Percentiles rank a stretch among this genome's conserved stretches.
Conservation (phyloP, 2,797 vertebrate species). For the Aulostomus chinensis region DNA sequence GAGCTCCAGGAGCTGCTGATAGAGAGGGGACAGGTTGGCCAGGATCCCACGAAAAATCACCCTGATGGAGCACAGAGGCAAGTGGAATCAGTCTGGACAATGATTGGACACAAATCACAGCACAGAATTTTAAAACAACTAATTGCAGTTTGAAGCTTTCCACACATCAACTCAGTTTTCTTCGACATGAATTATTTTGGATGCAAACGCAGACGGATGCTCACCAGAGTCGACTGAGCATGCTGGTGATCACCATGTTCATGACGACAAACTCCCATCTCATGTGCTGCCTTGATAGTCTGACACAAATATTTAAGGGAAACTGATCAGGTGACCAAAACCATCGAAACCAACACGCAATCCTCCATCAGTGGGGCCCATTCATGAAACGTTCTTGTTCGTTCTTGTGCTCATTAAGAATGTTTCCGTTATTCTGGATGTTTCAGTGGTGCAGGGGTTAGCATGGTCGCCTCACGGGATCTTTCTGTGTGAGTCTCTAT, state of each 20-base stretch:
- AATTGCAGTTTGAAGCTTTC: not conserved
- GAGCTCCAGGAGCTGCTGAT: conserved; percentile 57
- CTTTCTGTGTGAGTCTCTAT: too few species aligned
- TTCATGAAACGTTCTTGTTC: too few species aligned
- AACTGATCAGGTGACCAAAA: not conserved
- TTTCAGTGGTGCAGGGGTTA: too few species aligned
- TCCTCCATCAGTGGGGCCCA: too few species aligned
- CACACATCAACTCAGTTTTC: not conserved
- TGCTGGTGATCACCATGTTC: conserved; percentile 74
- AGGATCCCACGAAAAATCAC: conserved; percentile 75
- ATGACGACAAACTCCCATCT: conserved; percentile 71
- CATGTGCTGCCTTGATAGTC: conserved; percentile 73
- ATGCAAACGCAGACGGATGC: conserved; percentile 9
- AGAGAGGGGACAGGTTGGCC: conserved; percentile 60
- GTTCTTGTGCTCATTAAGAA: too few species aligned
- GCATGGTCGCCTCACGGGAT: too few species aligned
- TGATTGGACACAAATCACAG: not conserved
- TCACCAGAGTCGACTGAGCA: conserved; percentile 83
- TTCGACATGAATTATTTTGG: not conserved
- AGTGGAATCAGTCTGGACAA: not conserved
- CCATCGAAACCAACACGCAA: not conserved
- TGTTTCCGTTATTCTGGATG: too few species aligned
- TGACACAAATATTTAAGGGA: conserved; percentile 53
- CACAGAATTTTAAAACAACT: not conserved
- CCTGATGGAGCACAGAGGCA: conserved; percentile 54